Evolutionary conservation across 2,888 invertebrate genomes (phyloP), one percentile per base, ranked within the genome.

Genomic region (Parnassius glacialis): DNA sequence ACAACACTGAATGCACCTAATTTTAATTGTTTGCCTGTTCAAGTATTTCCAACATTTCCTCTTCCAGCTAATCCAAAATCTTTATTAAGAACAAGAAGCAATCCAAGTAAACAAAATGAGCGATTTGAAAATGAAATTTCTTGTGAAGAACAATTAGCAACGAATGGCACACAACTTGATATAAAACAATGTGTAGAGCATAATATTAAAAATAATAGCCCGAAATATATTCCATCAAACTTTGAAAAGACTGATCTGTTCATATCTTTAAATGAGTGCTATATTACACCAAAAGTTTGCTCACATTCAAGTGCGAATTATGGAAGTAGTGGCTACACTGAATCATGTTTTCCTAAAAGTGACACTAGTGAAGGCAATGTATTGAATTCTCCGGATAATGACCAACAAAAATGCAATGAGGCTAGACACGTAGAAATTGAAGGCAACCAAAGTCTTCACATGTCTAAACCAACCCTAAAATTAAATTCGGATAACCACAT

Each of bases 1-100:
- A 76, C 79, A 11, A 76, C 85, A 10, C 73, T 85, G 42, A 80
- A 81, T 43, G 81, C 90, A 20, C 89, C 90, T 2, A 91, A 92
- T 68, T 92, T 75, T 66, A 92, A 88, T 68, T 90, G 89, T 71
- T 74, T 92, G 65, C 92, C 92, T 10, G 91, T 92, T 51, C 90
- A 92, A 83, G 92, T 92, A 44, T 91, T 92, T 62, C 92, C 92
- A n/a, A 93, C 94, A 67, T 94, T 95, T 76, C 93, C 94, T 70
- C 93, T 95, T 64, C 95, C 95, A 47, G 89, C 94, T 1, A 95
- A 95, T 79, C 95, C 95, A n/a, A 95, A 91, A 73, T 83, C 87
- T 43, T 80, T 92, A 61, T 70, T 92, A 20, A 78, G 89, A 69
- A 85, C 87, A 16, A 82, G 92, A 67, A 90, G 87, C 73, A 82